Base-by-base conservation (phyloP, 2,888 invertebrate species). In the Melipona bicolor region DNA sequence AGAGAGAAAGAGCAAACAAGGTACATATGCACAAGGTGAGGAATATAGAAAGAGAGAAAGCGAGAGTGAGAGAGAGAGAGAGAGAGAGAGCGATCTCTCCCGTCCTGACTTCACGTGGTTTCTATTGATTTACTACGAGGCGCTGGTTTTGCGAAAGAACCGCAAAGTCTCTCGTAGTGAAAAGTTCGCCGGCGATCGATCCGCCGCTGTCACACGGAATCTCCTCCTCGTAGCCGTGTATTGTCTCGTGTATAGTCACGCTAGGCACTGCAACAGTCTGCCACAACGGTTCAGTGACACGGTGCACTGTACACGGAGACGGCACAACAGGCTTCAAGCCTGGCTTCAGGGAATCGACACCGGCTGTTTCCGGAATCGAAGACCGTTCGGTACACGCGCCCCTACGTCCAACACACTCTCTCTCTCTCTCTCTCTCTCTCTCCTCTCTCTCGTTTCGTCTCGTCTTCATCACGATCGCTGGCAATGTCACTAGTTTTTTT, bases 81-180 rank as follows among this genome's bases (percentile, higher is more conserved):
- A 49, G 54, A n/a, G 21, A 49, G 50, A 50, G 21, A 43, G 54
- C n/a, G 21, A 36, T 36, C 36, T 77, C 86, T 84, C 68, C 72
- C 72, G 81, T 81, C 73, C 81, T 77, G 83, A 82, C 81, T 89
- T 88, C 89, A 89, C 89, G 89, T 89, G 89, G 87, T 81, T 82
- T 79, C 86, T 89, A 89, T 89, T 89, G 89, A 89, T 89, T 85
- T 86, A 88, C 86, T 85, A 88, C 86, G 76, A 86, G 81, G 80
- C 83, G 80, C 83, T 87, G 87, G 76, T 88, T 86, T 88, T 76
- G 69, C 86, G 81, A 88, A 88, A 87, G 88, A 87, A 83, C 71
- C 83, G 80, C 79, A 77, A 76, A 77, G 74, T 77, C 77, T 77
- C 77, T 78, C 81, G 81, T 67, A 83, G 83, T 71, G 87, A 86